Evolutionary conservation across 2,888 invertebrate species (phyloP), one percentile per base, ranked within the genome.

Genomic region (Cerastis leucographa): DNA sequence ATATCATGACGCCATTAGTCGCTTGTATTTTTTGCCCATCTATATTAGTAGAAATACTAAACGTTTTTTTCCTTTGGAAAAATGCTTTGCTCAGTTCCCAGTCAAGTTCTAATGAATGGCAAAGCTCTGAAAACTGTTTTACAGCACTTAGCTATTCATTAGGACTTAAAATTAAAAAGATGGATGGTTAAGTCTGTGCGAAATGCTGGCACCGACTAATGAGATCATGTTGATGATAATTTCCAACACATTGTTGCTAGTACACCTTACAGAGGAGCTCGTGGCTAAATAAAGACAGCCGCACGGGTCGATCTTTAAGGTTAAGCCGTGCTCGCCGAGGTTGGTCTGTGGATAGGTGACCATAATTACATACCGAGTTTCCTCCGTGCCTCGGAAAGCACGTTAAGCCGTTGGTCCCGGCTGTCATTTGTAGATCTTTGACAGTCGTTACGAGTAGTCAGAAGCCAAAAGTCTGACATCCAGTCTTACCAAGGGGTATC

Each of bases 161-260:
- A 80, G 22, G 51, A 12, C 8, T 62, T 73, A 22, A 74, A 80
- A 44, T 72, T 19, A 71, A 80, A 79, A 80, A 80, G 51, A 72
- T 80, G 46, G n/a, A 78, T 64, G 46, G 46, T 46, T 46, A 29
- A 54, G 51, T 73, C 61, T 22, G 42, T 4, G 44, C 12, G 8
- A 40, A 80, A 73, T 40, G 61, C 35, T 14, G 61, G 62, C 29
- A 54, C 29, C 22, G 35, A 79, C 35, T 79, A 56, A 76, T 67
- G 9, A 7, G 46, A n/a, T 67, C 22, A 35, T 35, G 11, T 35
- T 42, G 42, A 44, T 44, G 3, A 14, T 42, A 29, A 7, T 6
- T 29, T n/a, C 0, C 14, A 14, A 14, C 14, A 12, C 14, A 56
- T 4, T 56, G 25, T 12, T 35, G 35, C 35, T 35, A 35, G 35